Evolutionary conservation across 2,797 vertebrate genomes (phyloP).

Genomic region (Platalea minor): DNA sequence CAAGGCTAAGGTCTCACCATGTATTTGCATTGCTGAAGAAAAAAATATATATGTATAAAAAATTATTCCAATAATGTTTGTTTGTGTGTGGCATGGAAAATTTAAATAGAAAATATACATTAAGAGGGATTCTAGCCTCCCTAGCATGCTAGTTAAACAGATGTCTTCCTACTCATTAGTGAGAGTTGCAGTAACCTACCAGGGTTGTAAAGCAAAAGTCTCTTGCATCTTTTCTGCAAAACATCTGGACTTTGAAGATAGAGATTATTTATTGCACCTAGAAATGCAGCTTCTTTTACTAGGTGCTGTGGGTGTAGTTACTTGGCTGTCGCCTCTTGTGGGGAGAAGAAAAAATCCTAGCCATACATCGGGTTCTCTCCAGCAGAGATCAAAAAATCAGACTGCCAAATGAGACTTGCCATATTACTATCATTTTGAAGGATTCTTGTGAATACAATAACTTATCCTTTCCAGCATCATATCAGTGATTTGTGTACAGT

Average conservation of each 20-base stretch:
- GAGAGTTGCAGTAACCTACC: background rate
- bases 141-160: background rate
- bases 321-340: background rate
- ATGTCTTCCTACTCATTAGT: background rate
- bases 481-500: background rate
- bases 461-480: background rate
- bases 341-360: background rate
- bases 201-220: background rate
- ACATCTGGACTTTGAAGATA: background rate
- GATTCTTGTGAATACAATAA: background rate
- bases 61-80: conserved; percentile 17
- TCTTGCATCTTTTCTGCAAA: background rate
- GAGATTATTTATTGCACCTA: background rate
- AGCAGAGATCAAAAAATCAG: background rate
- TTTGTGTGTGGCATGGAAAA: background rate
- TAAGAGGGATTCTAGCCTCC: background rate
- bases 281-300: background rate
- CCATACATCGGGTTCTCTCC: background rate
- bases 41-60: background rate
- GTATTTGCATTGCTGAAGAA: background rate
- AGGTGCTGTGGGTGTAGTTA: background rate
- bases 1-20: background rate
- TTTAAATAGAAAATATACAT: conserved; percentile 16
- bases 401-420: background rate
- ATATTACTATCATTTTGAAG: background rate